A percentile compares a stretch with the other conserved stretches of the same genome.
These are phyloP conservation scores for Pomatostomus ruficeps DNA, from an alignment of 2,113 vertebrate species.

Conservation along the genomic window DNA sequence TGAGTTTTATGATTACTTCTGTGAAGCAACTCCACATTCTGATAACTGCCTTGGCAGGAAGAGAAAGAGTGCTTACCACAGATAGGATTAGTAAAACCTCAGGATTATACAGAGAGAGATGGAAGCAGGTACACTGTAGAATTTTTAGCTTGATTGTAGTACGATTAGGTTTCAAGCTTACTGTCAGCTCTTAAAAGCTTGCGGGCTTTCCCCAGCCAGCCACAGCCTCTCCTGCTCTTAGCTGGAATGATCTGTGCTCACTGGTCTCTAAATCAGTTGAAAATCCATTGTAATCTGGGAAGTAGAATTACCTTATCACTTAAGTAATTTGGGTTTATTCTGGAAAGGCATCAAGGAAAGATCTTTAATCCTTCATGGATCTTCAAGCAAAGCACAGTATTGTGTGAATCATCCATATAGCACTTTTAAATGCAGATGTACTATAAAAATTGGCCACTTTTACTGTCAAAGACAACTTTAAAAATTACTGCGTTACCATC, in stretches of 20 bases:
- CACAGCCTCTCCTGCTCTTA: neutral
- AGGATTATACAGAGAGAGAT: neutral
- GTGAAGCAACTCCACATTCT: neutral
- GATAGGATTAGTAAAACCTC: neutral
- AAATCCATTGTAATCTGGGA: neutral
- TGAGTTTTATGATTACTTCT: neutral
- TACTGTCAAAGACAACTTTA: neutral
- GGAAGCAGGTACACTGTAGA: neutral
- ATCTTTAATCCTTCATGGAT: neutral
- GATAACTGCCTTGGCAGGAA: neutral
- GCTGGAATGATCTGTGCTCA: neutral
- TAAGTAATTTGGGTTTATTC: neutral
- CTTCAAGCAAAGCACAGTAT: neutral
- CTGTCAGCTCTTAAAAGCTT: neutral
- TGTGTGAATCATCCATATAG: neutral
- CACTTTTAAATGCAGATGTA: neutral
- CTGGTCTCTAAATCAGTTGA: neutral
- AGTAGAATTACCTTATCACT: neutral
- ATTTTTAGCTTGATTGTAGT: neutral
- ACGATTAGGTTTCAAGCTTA: neutral
- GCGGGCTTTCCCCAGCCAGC: neutral
- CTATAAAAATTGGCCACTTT: neutral
- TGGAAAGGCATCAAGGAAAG: neutral
- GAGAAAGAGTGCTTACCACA: neutral
- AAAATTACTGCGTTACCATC: neutral